A percentile compares a stretch with the other conserved stretches of the same genome.
Evolutionary conservation across 2,888 invertebrate genomes (phyloP).

Genomic region (Papilio protenor): DNA sequence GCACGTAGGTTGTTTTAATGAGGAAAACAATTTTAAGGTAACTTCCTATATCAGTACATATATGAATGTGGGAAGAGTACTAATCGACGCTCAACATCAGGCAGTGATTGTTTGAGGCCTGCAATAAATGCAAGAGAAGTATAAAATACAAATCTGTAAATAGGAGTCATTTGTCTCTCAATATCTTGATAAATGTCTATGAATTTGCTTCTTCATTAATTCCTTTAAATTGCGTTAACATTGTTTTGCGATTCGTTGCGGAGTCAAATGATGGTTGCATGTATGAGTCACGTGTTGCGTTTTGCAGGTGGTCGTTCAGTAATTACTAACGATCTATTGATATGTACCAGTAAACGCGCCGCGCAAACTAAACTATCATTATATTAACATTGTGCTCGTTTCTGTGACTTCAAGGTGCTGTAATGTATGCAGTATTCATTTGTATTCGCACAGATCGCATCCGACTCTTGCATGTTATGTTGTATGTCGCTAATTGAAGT

Average conservation of each 20-base stretch:
- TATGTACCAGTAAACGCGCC: conserved; percentile 22
- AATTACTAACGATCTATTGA: conserved; percentile 34
- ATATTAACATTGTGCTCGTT: conserved; percentile 32
- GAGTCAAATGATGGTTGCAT: conserved; percentile 7
- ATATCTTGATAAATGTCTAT: not conserved
- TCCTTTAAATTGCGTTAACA: conserved; percentile 14
- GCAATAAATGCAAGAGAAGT: no score
- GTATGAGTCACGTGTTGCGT: conserved; percentile 14
- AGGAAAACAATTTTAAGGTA: conserved; percentile 13
- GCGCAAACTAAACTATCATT: conserved; percentile 39
- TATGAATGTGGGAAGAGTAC: conserved; percentile 5
- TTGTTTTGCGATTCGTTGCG: conserved; percentile 10
- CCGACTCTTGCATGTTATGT: not conserved
- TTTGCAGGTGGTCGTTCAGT: conserved; percentile 36
- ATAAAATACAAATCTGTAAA: not conserved
- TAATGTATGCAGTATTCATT: not conserved
- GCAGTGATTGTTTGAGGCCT: not conserved
- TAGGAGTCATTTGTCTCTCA: not conserved
- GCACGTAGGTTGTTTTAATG: conserved; percentile 28
- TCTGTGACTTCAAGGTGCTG: conserved; percentile 25
- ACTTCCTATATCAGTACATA: conserved; percentile 19
- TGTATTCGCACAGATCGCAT: conserved; percentile 1
- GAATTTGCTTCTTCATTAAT: conserved; percentile 16
- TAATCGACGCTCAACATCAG: not conserved
- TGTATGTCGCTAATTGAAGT: not conserved